phyloP scores from a whole-genome alignment of 2,113 vertebrate genomes.

The Peromyscus maniculatus region DNA sequence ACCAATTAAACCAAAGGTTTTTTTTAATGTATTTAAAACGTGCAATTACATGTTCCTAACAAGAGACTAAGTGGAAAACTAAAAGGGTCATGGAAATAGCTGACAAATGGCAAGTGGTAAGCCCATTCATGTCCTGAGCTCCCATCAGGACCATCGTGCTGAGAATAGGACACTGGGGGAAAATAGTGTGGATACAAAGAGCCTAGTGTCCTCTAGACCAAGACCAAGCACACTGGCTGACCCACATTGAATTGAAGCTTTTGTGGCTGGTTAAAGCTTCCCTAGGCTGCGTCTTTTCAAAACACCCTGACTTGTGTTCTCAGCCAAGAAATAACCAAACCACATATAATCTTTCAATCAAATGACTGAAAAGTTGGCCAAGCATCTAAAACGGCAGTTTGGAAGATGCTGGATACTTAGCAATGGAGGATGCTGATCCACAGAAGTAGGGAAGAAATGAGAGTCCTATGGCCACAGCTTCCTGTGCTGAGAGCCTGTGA shows the following conservation, averaged over 20 bases:
- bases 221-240: neutral
- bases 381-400: neutral
- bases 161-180: neutral
- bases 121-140: neutral
- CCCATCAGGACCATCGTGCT: neutral
- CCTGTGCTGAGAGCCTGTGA: neutral
- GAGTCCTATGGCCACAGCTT: neutral
- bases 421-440: neutral
- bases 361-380: neutral
- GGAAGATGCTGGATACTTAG: neutral
- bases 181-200: neutral
- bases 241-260: neutral
- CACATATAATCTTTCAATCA: neutral
- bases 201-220: neutral
- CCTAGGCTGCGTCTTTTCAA: neutral
- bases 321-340: neutral
- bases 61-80: conserved; percentile 13
- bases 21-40: neutral
- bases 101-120: neutral
- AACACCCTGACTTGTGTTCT: neutral
- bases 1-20: neutral
- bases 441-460: neutral
- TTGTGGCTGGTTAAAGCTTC: neutral
- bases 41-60: neutral
- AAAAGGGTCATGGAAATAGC: neutral